phyloP scores from a whole-genome alignment of 2,888 invertebrate genomes.

The Mythimna pallens region DNA sequence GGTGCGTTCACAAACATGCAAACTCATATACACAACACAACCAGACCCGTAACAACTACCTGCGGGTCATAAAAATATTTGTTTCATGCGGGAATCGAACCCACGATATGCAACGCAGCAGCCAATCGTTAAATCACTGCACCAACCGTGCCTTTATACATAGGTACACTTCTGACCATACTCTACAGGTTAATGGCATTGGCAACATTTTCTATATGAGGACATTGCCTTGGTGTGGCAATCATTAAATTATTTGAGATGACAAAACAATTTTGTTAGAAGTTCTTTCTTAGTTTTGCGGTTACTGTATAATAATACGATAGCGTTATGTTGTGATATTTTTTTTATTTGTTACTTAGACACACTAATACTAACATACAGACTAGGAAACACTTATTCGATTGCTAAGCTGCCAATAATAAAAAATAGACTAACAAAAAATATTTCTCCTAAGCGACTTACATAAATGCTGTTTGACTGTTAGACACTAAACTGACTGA shows the following conservation, averaged over 20 bases:
- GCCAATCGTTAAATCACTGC: no score
- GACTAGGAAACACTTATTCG: conserved; percentile 72
- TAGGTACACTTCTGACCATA: no score
- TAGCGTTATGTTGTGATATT: conserved; percentile 37
- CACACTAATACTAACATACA: conserved; percentile 56
- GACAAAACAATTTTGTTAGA: conserved; percentile 14
- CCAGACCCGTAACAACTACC: no score
- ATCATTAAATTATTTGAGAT: conserved; percentile 15
- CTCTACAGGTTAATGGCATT: no score
- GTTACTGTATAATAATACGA: conserved; percentile 33
- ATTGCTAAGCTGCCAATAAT: conserved; percentile 58
- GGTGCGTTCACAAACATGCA: no score
- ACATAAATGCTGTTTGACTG: conserved; percentile 57
- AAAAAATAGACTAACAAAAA: conserved; percentile 32
- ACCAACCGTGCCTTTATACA: no score
- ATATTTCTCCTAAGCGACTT: conserved; percentile 28
- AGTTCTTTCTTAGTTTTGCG: conserved; percentile 4
- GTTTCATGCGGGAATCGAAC: no score
- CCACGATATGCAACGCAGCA: no score
- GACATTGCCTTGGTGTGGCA: conserved; percentile 5
- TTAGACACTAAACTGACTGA: conserved; percentile 35
- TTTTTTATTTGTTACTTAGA: conserved; percentile 61
- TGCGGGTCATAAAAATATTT: no score
- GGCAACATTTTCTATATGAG: not conserved
- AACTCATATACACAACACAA: no score